Evolutionary conservation across 2,113 vertebrate genomes (phyloP).

Genomic region (Leucosticte australis): DNA sequence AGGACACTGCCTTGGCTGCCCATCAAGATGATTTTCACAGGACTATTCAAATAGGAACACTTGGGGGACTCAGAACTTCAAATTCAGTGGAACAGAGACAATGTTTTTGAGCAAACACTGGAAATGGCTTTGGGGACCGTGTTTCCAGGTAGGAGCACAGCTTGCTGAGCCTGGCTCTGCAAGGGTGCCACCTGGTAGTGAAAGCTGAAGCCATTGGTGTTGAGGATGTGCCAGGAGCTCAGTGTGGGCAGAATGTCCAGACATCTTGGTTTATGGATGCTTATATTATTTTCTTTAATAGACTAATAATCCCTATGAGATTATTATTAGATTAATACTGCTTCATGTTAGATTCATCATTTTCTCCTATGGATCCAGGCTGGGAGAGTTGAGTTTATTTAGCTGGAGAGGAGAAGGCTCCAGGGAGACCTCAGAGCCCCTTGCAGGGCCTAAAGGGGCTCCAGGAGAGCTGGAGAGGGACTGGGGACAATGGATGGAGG

Average conservation of each 20-base stretch:
- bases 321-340: background rate
- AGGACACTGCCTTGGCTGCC: background rate
- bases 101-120: background rate
- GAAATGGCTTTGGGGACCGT: rapidly evolving
- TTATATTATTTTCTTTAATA: background rate
- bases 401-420: rapidly evolving
- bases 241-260: background rate
- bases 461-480: background rate
- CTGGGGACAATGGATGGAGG: background rate
- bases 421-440: background rate
- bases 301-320: background rate
- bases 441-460: rapidly evolving
- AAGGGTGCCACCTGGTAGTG: background rate
- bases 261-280: background rate
- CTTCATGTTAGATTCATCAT: background rate
- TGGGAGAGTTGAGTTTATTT: background rate
- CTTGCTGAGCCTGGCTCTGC: background rate
- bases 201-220: background rate
- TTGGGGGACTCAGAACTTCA: background rate
- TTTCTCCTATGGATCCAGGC: background rate
- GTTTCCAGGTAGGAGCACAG: background rate
- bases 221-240: background rate
- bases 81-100: background rate
- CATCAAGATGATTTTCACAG: background rate
- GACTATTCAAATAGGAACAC: background rate